Evolutionary conservation across 2,113 vertebrate species (phyloP), one percentile per base, ranked within the genome.

Genomic region (Pardalotus punctatus): DNA sequence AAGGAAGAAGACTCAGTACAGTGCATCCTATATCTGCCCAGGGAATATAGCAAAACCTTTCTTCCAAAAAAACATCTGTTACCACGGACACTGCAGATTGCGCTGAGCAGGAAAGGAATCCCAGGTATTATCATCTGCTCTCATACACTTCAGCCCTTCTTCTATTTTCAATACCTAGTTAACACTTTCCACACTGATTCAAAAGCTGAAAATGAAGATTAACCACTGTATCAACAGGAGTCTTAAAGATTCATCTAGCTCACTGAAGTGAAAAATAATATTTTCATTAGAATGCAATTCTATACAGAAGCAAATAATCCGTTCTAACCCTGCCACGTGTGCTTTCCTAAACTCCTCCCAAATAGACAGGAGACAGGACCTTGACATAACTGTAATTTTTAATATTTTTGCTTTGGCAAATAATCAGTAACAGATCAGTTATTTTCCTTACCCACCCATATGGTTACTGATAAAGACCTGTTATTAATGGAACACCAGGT

Each of bases 261-360:
- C 33, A 27, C 7, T 19, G 33, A 85, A 65, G 23, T 42, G 3
- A 71, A 90, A 77, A 61, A 36, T 25, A 54, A 7, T 35, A 22
- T 64, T 72, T 76, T 88, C 57, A 35, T 60, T 43, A 56, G 10
- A 67, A 79, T 28, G 0, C 11, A 57, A 35, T 5, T 31, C 19
- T 18, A 43, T 19, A 64, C 4, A 48, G 33, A 43, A 71, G 45
- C 50, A 82, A 65, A 78, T 73, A 38, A 21, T 23, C 14, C 40
- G 5, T 57, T 29, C 18, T n/a, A 67, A 74, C 12, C 18, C 24
- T 61, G 42, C 12, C 28, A 53, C 0, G 0, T 18, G 19, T 13
- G 45, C 47, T 85, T 70, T 85, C 33, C 74, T 50, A 51, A 22
- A 72, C 3, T 53, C 11, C 22, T 64, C 24, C 24, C 12, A 86